Evolutionary conservation across 2,888 invertebrate species (phyloP), one percentile per base, ranked within the genome.

Genomic region (Aphidius colemani): DNA sequence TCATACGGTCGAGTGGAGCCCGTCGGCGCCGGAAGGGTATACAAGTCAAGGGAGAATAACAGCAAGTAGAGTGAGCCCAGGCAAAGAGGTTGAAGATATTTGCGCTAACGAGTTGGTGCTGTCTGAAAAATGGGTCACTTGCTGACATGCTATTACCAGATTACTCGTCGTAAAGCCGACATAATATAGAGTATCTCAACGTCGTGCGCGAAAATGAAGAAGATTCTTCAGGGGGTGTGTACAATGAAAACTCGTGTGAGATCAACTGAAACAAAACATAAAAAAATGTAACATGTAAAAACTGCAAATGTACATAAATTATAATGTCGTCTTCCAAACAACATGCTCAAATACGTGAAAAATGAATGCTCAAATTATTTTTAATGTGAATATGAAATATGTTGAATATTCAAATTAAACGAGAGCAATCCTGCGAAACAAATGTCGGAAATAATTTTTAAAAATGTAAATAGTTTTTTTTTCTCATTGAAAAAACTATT

Each of bases 91-190:
- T 40, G 63, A 44, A 46, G 59, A 63, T 58, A 59, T 40, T 40
- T 53, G 58, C 51, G 59, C 59, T 63, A 63, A 59, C 63, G 58
- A 63, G 63, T 63, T 63, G 63, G 58, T 51, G 53, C 59, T 53
- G 63, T 63, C 59, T 66, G 50, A 64, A 70, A 69, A 67, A 66
- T 70, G 63, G 70, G 70, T 66, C 70, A 63, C 62, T 65, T 67
- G 64, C 66, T 63, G 70, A 69, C 67, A 67, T 64, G 70, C 70
- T 66, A 67, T 70, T 69, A 70, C 67, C 67, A 70, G 67, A 70
- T 70, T 69, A 69, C 70, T 51, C 61, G 66, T 64, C 62, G 63
- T 66, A 69, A 67, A 63, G 56, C 56, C 61, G 58, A 53, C 61
- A 50, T 57, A 60, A 62, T 56, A 59, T 56, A 59, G 59, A 63